Percentiles rank a stretch among this genome's conserved stretches.
These are phyloP conservation scores for Glandiceps talaboti DNA, from an alignment of 53 echinoderm and acorn worm genomes.

Conservation along the genomic window DNA sequence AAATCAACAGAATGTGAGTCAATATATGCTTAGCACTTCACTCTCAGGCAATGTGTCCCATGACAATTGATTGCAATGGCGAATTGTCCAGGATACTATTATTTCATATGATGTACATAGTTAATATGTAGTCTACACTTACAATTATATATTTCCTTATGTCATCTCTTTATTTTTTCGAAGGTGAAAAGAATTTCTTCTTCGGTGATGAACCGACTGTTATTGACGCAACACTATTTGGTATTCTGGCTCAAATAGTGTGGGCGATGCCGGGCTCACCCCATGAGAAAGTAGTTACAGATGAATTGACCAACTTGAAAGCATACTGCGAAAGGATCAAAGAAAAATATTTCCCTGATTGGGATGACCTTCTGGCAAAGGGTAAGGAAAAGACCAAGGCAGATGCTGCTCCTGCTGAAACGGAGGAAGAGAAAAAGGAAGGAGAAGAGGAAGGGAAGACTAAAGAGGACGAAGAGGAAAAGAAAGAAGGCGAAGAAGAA, in stretches of 20 bases:
- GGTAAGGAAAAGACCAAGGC: background rate
- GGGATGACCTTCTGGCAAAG: background rate
- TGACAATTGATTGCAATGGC: too few species aligned
- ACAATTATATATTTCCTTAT: too few species aligned
- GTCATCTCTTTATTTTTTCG: too few species aligned
- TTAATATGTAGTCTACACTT: too few species aligned
- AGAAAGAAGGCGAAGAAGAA: background rate
- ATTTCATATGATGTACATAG: too few species aligned
- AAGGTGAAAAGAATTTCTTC: background rate
- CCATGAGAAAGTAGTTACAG: background rate
- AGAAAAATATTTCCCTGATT: background rate
- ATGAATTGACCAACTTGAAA: background rate
- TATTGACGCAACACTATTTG: background rate
- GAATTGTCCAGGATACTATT: too few species aligned
- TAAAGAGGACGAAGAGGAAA: background rate
- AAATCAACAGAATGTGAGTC: too few species aligned
- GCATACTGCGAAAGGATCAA: background rate
- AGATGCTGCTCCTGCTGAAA: background rate
- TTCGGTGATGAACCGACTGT: background rate
- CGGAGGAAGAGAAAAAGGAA: background rate
- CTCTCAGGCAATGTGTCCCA: too few species aligned
- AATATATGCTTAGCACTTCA: too few species aligned
- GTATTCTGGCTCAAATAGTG: background rate
- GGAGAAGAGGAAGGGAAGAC: background rate
- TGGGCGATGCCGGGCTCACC: background rate